Conservation (phyloP, 1,140 invertebrate genomes). For the Drosophila santomea region DNA sequence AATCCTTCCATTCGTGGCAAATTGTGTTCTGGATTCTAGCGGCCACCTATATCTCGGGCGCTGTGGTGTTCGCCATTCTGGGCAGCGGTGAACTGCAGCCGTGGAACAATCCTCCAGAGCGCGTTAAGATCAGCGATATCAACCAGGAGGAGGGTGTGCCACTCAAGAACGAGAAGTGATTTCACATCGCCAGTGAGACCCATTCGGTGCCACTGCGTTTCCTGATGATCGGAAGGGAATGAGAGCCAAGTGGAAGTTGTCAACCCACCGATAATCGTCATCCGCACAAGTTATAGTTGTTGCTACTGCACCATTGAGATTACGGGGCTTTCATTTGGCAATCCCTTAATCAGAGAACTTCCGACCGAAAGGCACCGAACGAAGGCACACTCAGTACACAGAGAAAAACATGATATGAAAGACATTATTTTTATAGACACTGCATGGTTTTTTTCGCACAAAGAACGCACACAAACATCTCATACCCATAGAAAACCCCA, state of each 20-base stretch:
- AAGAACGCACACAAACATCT: slow-evolving; percentile 25
- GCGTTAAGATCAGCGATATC: slow-evolving; percentile 61
- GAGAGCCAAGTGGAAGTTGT: slow-evolving; percentile 4
- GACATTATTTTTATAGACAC: slow-evolving; percentile 66
- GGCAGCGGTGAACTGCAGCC: slow-evolving; percentile 90
- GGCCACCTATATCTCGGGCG: slow-evolving; percentile 89
- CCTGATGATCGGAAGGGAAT: neutral
- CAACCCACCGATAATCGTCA: slow-evolving; percentile 17
- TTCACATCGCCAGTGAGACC: neutral
- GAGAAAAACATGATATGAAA: slow-evolving; percentile 52
- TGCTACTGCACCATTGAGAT: slow-evolving; percentile 68
- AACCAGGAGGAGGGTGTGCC: slow-evolving; percentile 79
- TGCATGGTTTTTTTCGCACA: slow-evolving; percentile 56
- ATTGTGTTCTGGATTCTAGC: slow-evolving; percentile 94
- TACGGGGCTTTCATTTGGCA: slow-evolving; percentile 26
- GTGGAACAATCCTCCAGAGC: slow-evolving; percentile 84
- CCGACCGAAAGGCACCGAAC: slow-evolving; percentile 3
- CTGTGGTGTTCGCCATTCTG: slow-evolving; percentile 88
- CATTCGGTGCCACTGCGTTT: neutral
- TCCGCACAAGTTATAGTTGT: slow-evolving; percentile 77
- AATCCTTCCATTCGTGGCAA: slow-evolving; percentile 92
- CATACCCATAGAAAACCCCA: slow-evolving; percentile 11
- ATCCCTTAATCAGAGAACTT: slow-evolving; percentile 10
- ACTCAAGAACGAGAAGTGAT: slow-evolving; percentile 73
- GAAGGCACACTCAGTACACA: neutral